Evolutionary conservation across 2,888 invertebrate species (phyloP).

Genomic region (Dryococelus australis): DNA sequence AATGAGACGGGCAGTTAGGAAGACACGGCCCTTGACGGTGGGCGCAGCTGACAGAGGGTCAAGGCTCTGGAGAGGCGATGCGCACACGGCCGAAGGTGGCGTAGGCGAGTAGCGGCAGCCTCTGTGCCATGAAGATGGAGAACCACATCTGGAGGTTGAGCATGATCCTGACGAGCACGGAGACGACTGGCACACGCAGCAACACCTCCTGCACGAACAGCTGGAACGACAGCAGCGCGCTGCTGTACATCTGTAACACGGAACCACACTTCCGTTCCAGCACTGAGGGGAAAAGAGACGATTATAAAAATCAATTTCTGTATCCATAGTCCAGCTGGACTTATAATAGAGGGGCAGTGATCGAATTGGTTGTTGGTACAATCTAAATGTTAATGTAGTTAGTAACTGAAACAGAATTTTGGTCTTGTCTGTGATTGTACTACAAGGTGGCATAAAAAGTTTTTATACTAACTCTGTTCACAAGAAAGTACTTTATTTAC

Average conservation of each 20-base stretch:
- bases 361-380: no score
- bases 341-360: no score
- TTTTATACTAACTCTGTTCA: no score
- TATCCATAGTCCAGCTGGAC: no score
- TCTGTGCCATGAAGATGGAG: slow-evolving; percentile 68
- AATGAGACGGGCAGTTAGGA: no score
- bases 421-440: no score
- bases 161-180: slow-evolving; percentile 64
- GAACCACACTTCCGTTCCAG: slow-evolving; percentile 44
- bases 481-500: no score
- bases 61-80: not conserved
- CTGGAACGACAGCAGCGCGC: slow-evolving; percentile 55
- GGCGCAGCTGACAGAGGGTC: not conserved
- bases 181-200: slow-evolving; percentile 54
- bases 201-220: slow-evolving; percentile 55
- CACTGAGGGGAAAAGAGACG: slow-evolving; percentile 46
- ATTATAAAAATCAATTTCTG: no score
- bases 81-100: slow-evolving; percentile 65
- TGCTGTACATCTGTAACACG: slow-evolving; percentile 51
- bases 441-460: no score
- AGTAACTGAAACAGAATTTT: no score
- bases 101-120: slow-evolving; percentile 75
- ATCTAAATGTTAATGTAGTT: no score
- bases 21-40: no score
- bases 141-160: slow-evolving; percentile 69